Conservation (phyloP, 2,888 invertebrate genomes). For the Imbricaverruca yamaguchii region DNA sequence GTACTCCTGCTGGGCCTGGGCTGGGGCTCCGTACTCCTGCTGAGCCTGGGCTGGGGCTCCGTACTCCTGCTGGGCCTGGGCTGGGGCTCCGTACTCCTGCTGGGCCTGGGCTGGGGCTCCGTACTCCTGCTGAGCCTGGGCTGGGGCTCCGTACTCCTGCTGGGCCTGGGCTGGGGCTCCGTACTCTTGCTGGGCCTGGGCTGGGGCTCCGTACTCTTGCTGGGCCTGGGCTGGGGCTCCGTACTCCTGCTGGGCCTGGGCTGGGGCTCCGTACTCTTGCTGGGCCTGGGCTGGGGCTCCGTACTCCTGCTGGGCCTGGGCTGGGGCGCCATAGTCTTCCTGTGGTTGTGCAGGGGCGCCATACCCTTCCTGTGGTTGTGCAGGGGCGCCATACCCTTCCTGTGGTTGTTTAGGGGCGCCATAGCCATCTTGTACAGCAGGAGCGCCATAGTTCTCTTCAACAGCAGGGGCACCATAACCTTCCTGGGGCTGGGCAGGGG, state of each 20-base stretch:
- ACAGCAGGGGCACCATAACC: not conserved
- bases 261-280: not conserved
- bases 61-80: not conserved
- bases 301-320: not conserved
- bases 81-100: not conserved
- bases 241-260: not conserved
- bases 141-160: not conserved
- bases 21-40: not conserved
- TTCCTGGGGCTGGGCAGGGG: not conserved
- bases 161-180: not conserved
- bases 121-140: not conserved
- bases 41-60: not conserved
- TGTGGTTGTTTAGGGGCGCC: not conserved
- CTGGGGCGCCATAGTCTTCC: not conserved
- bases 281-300: not conserved
- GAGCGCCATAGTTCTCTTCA: not conserved
- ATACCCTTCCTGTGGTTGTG: not conserved
- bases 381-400: not conserved
- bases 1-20: not conserved
- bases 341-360: not conserved
- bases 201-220: not conserved
- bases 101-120: slow-evolving; percentile 4
- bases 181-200: not conserved
- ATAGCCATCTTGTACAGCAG: not conserved
- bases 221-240: not conserved